These are phyloP conservation scores for Meles meles DNA, from an alignment of 2,113 vertebrate genomes.

Conservation along the genomic window DNA sequence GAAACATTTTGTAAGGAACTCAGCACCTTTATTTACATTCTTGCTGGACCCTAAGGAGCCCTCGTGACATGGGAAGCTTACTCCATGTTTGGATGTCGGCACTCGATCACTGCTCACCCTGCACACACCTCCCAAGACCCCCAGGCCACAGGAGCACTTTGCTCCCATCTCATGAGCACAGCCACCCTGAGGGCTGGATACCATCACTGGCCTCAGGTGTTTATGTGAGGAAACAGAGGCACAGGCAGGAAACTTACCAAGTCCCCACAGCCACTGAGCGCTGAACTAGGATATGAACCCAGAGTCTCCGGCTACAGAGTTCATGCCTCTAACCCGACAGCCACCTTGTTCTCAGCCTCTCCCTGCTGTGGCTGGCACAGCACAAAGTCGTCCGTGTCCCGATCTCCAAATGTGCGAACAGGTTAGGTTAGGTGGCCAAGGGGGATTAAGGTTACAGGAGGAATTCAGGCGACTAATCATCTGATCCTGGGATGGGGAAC, in stretches of 20 bases:
- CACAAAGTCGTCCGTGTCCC: fast-evolving
- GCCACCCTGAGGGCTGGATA: fast-evolving
- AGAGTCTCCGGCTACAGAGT: not conserved
- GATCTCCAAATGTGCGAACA: fast-evolving
- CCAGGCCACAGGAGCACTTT: fast-evolving
- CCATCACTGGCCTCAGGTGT: not conserved
- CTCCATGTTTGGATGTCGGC: fast-evolving
- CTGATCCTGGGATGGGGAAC: not conserved
- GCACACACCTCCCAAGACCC: fast-evolving
- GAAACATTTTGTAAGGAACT: not conserved
- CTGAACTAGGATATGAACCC: not conserved
- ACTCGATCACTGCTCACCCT: fast-evolving
- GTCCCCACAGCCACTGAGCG: not conserved
- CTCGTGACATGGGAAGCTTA: fast-evolving
- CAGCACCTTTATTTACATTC: not conserved
- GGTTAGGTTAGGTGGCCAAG: not conserved
- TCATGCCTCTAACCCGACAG: not conserved
- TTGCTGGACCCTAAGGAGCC: not conserved
- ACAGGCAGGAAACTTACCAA: not conserved
- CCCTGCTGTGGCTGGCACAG: fast-evolving
- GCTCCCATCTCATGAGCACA: not conserved
- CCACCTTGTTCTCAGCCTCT: not conserved
- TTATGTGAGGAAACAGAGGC: not conserved
- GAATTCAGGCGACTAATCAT: not conserved
- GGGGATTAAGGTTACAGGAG: not conserved